Evolutionary conservation across 2,113 vertebrate genomes (phyloP), one percentile per base, ranked within the genome.

Genomic region (Hydrochoerus hydrochaeris): DNA sequence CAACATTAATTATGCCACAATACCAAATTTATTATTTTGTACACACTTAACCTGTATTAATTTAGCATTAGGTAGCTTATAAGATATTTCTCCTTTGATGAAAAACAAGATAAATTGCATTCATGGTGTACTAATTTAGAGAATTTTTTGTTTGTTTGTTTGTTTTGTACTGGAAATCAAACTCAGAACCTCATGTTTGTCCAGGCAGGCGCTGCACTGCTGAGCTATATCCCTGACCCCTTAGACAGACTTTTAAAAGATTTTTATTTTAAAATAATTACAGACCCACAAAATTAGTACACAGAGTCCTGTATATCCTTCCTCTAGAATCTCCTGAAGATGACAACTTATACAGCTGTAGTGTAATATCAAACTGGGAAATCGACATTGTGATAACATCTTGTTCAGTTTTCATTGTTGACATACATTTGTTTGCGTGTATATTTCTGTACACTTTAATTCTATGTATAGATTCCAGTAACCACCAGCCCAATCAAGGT

Each of bases 71-170:
- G 90, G 44, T 91, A 85, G 84, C 73, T 90, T 85, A 92, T 63
- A 44, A 83, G 62, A 93, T 84, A 92, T 90, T 96, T 93, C 30
- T 52, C 24, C 35, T 63, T 94, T 95, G 35, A 52, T 57, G 77
- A 92, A 91, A 81, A 88, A n/a, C 54, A 81, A 94, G 80, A 94
- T 65, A 92, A 97, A 94, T 96, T 88, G 38, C 84, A 13, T 16
- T 46, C 17, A 30, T 88, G 69, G 89, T n/a, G 26, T 81, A 77
- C 77, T 89, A 90, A 78, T 77, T 94, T 75, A 90, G 7, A 78
- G 54, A 57, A 17, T 16, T 16, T 54, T 14, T 54, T 16, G 13
- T 16, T 16, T 57, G 54, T 54, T 54, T 54, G 16, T 19, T 57
- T 57, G 17, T 57, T 57, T 57, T 57, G 54, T 57, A 57, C 54